phyloP scores from a whole-genome alignment of 2,113 vertebrate species.

The Elanoides forficatus region DNA sequence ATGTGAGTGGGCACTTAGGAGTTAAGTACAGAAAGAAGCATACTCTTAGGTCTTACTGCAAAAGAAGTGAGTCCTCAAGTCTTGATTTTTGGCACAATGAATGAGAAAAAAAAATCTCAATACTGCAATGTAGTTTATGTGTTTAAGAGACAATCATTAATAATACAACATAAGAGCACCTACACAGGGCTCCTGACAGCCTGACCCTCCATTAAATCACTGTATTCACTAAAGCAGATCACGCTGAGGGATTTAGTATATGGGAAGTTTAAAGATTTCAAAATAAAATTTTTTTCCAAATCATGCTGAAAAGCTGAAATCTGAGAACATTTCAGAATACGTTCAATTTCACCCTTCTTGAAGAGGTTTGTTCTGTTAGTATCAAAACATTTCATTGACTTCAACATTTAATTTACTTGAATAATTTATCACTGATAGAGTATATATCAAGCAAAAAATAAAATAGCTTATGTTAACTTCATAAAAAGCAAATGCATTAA shows the following conservation, averaged over 20 bases:
- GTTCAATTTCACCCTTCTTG: neutral
- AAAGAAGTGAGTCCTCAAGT: neutral
- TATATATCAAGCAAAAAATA: neutral
- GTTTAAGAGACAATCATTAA: neutral
- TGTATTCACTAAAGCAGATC: neutral
- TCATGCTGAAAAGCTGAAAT: neutral
- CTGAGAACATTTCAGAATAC: neutral
- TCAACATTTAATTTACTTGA: neutral
- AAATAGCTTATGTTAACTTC: neutral
- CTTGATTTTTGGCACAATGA: neutral
- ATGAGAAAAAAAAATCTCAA: neutral
- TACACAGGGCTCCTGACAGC: neutral
- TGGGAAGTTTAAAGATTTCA: neutral
- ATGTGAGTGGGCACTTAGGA: accelerated
- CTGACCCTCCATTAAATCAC: neutral
- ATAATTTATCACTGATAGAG: neutral
- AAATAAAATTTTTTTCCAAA: neutral
- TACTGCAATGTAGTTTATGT: neutral
- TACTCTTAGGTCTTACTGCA: neutral
- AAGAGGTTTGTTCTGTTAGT: neutral
- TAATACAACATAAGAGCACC: neutral
- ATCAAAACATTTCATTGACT: neutral
- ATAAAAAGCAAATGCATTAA: neutral
- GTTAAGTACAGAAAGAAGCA: neutral
- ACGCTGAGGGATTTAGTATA: neutral